phyloP scores from a whole-genome alignment of 2,797 vertebrate species.

The Arnoldichthys spilopterus region DNA sequence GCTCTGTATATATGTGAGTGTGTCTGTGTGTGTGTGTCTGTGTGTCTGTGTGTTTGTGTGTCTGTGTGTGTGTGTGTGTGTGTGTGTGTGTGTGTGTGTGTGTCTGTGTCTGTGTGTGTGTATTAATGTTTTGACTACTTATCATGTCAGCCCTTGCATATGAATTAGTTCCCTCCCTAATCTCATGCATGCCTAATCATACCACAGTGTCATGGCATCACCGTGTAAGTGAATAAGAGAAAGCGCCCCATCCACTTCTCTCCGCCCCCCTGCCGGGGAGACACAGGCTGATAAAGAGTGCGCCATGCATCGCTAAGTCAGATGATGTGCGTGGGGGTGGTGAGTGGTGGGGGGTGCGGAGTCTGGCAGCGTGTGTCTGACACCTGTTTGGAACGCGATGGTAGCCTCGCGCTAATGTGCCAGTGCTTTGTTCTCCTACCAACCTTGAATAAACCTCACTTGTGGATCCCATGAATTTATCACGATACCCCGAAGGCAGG shows the following conservation, averaged over 20 bases:
- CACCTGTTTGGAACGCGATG: slow-evolving; percentile 31
- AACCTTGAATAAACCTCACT: slow-evolving; percentile 49
- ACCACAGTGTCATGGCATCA: slow-evolving; percentile 20
- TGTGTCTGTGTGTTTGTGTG: too few species aligned
- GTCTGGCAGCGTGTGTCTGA: slow-evolving; percentile 19
- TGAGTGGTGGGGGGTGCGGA: not conserved
- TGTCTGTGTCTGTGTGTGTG: not conserved
- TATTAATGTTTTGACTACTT: slow-evolving; percentile 28
- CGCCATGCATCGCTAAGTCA: slow-evolving; percentile 41
- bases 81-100: not conserved
- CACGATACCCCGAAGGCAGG: slow-evolving; percentile 26
- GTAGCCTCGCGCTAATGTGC: slow-evolving; percentile 40
- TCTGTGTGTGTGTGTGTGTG: not conserved
- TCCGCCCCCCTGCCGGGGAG: slow-evolving; percentile 20
- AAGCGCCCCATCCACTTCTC: not conserved
- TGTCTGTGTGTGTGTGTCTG: not conserved
- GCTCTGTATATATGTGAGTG: too few species aligned
- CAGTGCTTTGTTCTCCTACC: slow-evolving; percentile 39
- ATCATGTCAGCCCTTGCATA: slow-evolving; percentile 22
- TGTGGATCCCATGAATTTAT: slow-evolving; percentile 44
- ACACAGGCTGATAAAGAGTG: slow-evolving; percentile 11
- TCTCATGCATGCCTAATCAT: slow-evolving; percentile 19
- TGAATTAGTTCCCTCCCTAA: slow-evolving; percentile 53
- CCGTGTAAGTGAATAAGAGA: not conserved
- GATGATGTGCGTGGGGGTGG: not conserved